Evolutionary conservation across 2,797 vertebrate species (phyloP).

Genomic region (Carcharodon carcharias): DNA sequence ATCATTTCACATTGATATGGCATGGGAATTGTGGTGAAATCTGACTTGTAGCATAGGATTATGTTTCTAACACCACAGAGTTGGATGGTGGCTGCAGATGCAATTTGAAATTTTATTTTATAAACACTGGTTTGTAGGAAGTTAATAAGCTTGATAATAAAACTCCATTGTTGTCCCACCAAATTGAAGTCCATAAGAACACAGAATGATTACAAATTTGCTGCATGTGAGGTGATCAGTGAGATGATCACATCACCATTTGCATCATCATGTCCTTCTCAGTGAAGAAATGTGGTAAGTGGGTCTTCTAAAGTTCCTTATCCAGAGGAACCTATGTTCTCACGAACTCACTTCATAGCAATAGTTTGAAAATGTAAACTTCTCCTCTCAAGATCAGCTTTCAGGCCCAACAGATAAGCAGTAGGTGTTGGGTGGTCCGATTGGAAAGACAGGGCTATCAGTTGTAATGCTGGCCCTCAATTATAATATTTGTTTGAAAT

Average conservation of each 20-base stretch:
- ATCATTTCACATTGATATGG: neutral
- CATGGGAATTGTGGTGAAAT: neutral
- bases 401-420: neutral
- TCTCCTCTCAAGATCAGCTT: neutral
- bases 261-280: neutral
- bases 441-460: neutral
- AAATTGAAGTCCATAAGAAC: neutral
- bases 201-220: neutral
- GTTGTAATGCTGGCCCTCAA: neutral
- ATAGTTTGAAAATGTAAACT: neutral
- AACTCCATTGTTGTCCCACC: neutral
- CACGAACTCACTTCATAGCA: too few relatives aligned
- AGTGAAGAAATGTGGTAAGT: neutral
- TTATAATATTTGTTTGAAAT: neutral
- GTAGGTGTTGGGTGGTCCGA: neutral
- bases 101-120: neutral
- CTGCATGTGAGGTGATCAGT: neutral
- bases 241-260: neutral
- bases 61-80: neutral
- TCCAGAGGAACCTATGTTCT: neutral
- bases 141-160: neutral
- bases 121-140: neutral
- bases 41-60: neutral
- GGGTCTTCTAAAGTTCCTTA: too few relatives aligned
- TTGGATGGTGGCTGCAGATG: neutral